Base-by-base conservation (phyloP, 2,888 invertebrate species). In the Limnephilus lunatus region DNA sequence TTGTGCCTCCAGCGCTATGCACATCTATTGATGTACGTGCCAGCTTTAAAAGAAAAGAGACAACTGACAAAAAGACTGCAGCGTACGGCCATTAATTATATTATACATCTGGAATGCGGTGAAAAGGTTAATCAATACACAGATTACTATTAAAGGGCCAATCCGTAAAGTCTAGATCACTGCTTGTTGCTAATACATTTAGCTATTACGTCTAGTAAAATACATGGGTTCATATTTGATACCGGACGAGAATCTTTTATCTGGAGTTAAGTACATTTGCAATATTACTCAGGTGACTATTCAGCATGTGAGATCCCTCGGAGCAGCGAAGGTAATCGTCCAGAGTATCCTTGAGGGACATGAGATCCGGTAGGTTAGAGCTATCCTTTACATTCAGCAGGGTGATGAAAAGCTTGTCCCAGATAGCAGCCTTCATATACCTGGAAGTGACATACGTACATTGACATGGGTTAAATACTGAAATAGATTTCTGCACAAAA, bases 381-480 rank as follows among this genome's bases (percentile, higher is more conserved):
- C 98, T 98, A 92, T 97, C 97, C 35, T 97, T 97, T 92, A 98
- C 97, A 95, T 99, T 99, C 91, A 99, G 96, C 93, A 99, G 95
- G 68, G 97, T 97, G 81, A 97, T 97, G 95, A 99, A 99, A 94
- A 98, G 97, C 94, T 97, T 97, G 94, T 97, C 97, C 98, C 99
- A 99, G 92, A 98, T 95, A 93, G 96, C 96, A 93, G 96, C 97
- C 94, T 97, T 97, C 95, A 97, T 97, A 95, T 98, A 98, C 95
- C 97, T 97, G 95, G 81, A 85, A 85, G 85, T n/a, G 39, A 35
- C n/a, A 15, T 82, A 81, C n/a, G 11, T 83, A 32, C 32, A 31
- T 15, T 83, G 32, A 31, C 31, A 83, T 32, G 25, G 25, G 68
- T 68, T 9, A 68, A 25, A 68, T 19, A 53, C 15, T 53, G 9